Conservation (phyloP, 1,140 invertebrate genomes). For the Nylanderia fulva region DNA sequence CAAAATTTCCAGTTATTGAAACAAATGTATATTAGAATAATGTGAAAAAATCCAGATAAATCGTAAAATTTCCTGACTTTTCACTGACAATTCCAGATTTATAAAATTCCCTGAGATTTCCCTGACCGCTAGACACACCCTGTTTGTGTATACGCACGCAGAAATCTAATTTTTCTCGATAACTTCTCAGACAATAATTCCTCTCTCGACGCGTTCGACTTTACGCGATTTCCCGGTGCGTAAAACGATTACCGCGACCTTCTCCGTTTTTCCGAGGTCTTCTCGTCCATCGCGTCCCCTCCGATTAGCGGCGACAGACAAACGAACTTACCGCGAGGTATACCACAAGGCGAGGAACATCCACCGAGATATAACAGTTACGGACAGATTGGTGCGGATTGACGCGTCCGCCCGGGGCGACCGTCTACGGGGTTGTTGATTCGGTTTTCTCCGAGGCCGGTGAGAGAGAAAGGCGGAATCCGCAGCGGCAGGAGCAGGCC, state of each 20-base stretch:
- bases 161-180: slow-evolving; percentile 31
- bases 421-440: slow-evolving; percentile 28
- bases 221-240: slow-evolving; percentile 19
- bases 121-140: too few species aligned
- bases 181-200: background rate
- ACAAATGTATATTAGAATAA: too few species aligned
- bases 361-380: slow-evolving; percentile 61
- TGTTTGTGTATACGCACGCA: too few species aligned
- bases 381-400: slow-evolving; percentile 60
- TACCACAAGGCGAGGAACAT: slow-evolving; percentile 50
- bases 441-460: slow-evolving; percentile 38
- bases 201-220: slow-evolving; percentile 11
- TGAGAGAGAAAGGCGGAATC: background rate
- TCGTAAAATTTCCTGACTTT: too few species aligned
- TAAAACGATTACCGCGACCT: slow-evolving; percentile 47
- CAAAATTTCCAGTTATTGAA: too few species aligned
- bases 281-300: slow-evolving; percentile 24
- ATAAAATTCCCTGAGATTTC: too few species aligned
- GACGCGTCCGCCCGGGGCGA: slow-evolving; percentile 34
- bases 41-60: too few species aligned
- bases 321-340: slow-evolving; percentile 50
- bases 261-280: background rate
- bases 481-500: slow-evolving; percentile 26
- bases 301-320: slow-evolving; percentile 53
- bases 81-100: too few species aligned